Conservation (phyloP, 2,113 vertebrate species). For the Aviceda subcristata region DNA sequence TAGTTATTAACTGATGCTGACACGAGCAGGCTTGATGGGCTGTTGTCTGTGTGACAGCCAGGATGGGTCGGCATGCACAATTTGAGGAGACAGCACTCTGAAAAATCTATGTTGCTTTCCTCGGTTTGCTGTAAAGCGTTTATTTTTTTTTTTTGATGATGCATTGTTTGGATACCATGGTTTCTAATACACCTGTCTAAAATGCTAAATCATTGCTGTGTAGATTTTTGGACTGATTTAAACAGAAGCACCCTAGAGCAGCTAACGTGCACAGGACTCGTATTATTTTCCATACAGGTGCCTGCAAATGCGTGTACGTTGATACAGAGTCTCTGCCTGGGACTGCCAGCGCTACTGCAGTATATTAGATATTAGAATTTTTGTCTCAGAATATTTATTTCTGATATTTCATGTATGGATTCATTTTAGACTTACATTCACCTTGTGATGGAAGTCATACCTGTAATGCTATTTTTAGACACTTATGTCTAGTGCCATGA, state of each 20-base stretch:
- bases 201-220: neutral
- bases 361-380: neutral
- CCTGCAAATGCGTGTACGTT: neutral
- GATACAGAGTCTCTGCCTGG: neutral
- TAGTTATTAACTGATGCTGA: neutral
- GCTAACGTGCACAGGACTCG: accelerated
- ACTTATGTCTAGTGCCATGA: neutral
- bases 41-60: neutral
- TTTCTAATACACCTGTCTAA: neutral
- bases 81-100: neutral
- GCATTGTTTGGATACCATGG: neutral
- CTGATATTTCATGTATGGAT: neutral
- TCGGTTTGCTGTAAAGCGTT: neutral
- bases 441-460: neutral
- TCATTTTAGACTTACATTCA: neutral
- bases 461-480: neutral
- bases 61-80: neutral
- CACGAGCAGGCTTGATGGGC: neutral
- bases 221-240: neutral
- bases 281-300: neutral
- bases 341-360: neutral
- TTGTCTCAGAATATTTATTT: neutral
- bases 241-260: neutral
- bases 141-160: neutral
- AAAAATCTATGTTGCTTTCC: neutral